These are phyloP conservation scores for Tethea ocularis DNA, from an alignment of 2,888 invertebrate genomes.

Conservation along the genomic window DNA sequence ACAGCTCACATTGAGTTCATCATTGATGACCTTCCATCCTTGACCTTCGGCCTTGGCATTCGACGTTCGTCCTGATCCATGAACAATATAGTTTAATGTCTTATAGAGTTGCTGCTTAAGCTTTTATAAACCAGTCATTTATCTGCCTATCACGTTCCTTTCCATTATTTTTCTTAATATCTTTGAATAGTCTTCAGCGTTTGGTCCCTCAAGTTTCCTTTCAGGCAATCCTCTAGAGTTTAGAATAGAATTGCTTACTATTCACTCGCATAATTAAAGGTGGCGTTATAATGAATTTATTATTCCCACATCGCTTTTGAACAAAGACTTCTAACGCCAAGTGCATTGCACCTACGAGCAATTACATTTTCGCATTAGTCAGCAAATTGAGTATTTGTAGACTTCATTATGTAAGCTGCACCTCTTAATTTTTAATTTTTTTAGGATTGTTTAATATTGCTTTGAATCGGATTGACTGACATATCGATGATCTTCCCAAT, in stretches of 20 bases:
- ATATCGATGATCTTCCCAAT: no score
- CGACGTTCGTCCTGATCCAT: no score
- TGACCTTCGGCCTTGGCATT: no score
- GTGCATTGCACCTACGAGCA: slow-evolving; percentile 35
- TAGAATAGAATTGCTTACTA: slow-evolving; percentile 32
- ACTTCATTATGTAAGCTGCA: neutral
- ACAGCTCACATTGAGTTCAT: no score
- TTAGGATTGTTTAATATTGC: no score
- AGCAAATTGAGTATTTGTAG: neutral
- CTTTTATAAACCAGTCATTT: neutral
- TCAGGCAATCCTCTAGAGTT: slow-evolving; percentile 20
- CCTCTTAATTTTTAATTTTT: no score
- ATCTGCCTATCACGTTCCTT: neutral
- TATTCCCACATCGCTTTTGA: slow-evolving; percentile 38
- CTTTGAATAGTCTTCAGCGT: no score
- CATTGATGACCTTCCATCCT: no score
- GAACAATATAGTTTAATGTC: no score
- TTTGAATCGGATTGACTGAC: no score
- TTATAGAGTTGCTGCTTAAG: neutral
- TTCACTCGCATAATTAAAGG: slow-evolving; percentile 48
- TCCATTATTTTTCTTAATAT: no score
- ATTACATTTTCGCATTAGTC: slow-evolving; percentile 2
- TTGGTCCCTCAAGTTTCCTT: neutral
- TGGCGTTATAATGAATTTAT: slow-evolving; percentile 40
- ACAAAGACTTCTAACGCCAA: slow-evolving; percentile 21